Evolutionary conservation across 2,888 invertebrate species (phyloP).

Genomic region (Balanococcus diminutus): DNA sequence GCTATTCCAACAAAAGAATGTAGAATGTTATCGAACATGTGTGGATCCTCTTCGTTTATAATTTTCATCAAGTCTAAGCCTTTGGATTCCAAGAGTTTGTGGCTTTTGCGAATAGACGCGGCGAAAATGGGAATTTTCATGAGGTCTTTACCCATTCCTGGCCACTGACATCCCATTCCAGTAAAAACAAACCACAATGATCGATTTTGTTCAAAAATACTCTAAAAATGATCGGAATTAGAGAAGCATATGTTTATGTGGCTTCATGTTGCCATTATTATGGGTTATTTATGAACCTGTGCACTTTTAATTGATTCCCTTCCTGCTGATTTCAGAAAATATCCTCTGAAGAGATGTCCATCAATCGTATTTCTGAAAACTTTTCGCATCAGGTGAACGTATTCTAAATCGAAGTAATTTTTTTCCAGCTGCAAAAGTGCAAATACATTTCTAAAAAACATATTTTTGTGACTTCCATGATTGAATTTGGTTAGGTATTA

Average conservation of each 20-base stretch:
- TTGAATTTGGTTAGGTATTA: too few relatives aligned
- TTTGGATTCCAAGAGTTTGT: constrained; percentile 68
- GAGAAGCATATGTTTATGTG: too few relatives aligned
- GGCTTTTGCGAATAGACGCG: constrained; percentile 72
- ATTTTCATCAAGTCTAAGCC: constrained; percentile 71
- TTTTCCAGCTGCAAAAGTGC: background rate
- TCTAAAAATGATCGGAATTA: constrained; percentile 60
- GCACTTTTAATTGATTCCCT: background rate
- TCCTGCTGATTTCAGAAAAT: background rate
- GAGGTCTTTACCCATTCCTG: constrained; percentile 78
- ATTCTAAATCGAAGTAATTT: background rate
- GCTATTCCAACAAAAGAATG: constrained; percentile 77
- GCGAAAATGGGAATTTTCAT: constrained; percentile 77
- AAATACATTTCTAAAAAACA: too few relatives aligned
- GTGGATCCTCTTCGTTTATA: constrained; percentile 68
- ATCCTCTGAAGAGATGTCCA: background rate
- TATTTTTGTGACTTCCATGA: too few relatives aligned
- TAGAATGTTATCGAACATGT: constrained; percentile 71
- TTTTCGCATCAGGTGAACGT: background rate
- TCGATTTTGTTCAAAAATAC: constrained; percentile 69
- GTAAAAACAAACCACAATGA: constrained; percentile 90
- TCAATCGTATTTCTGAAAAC: background rate
- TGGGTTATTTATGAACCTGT: background rate
- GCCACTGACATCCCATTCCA: constrained; percentile 90
- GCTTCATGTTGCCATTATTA: too few relatives aligned